Evolutionary conservation across 2,797 vertebrate species (phyloP).

Genomic region (Pelodytes ibericus): DNA sequence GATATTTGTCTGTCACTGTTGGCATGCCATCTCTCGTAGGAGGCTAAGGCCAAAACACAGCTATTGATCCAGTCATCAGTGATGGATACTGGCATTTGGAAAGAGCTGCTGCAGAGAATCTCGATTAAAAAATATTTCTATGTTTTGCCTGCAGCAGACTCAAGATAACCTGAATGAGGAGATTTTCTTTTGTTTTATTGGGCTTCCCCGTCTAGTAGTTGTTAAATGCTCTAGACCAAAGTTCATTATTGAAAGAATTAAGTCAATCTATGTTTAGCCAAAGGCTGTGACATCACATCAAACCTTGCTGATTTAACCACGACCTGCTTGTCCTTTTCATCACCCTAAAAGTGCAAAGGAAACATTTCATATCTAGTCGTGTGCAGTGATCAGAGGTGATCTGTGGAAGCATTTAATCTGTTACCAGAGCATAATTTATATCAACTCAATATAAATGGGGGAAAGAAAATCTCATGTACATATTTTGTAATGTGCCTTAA

Average conservation of each 20-base stretch:
- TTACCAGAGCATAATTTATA: conserved; percentile 29
- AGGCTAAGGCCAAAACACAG: conserved; percentile 94
- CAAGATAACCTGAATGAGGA: conserved; percentile 73
- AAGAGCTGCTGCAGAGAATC: conserved; percentile 79
- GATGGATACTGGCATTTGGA: conserved; percentile 96
- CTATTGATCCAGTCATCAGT: conserved; percentile 98
- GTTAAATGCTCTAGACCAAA: conserved; percentile 75
- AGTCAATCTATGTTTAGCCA: conserved; percentile 79
- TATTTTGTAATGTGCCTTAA: too few relatives aligned
- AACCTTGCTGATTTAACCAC: conserved; percentile 71
- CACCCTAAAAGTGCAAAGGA: conserved; percentile 65
- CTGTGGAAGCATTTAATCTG: conserved; percentile 40
- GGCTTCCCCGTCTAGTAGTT: conserved; percentile 75
- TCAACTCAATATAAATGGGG: conserved; percentile 16
- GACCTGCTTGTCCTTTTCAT: conserved; percentile 70
- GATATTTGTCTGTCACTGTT: conserved; percentile 99
- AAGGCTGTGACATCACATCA: conserved; percentile 74
- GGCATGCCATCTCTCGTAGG: conserved; percentile 96
- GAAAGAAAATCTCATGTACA: too few relatives aligned
- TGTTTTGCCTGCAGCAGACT: conserved; percentile 79
- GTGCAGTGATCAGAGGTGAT: conserved; percentile 55
- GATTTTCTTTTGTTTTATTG: conserved; percentile 73
- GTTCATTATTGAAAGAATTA: conserved; percentile 81
- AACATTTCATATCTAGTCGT: conserved; percentile 61
- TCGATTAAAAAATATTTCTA: conserved; percentile 80